Evolutionary conservation across 2,888 invertebrate species (phyloP).

Genomic region (Callosobruchus maculatus): DNA sequence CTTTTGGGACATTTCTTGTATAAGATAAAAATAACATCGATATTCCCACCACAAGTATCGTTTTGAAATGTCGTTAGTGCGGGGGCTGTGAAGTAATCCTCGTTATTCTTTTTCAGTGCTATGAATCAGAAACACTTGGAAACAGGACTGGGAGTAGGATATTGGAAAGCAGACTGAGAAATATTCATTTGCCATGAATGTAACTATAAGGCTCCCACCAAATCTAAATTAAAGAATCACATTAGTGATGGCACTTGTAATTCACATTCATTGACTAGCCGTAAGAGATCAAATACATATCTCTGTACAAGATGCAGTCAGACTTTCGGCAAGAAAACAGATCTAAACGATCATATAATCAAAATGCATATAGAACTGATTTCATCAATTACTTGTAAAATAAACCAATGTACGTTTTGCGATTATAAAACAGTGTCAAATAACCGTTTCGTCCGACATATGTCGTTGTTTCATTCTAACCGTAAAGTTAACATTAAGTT

Average conservation of each 20-base stretch:
- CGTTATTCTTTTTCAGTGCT: neutral
- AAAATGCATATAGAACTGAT: neutral
- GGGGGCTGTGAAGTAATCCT: neutral
- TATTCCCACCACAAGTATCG: no score
- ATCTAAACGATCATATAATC: neutral
- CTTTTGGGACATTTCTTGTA: no score
- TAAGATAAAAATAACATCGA: no score
- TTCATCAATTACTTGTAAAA: neutral
- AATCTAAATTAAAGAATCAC: neutral
- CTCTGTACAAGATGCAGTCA: neutral
- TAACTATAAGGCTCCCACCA: neutral
- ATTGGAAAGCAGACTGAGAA: neutral
- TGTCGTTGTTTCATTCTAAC: no score
- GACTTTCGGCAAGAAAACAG: neutral
- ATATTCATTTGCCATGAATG: neutral
- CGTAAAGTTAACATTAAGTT: no score
- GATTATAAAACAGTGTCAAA: no score
- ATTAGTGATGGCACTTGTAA: neutral
- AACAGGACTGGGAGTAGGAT: neutral
- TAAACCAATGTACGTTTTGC: neutral
- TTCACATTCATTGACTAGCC: neutral
- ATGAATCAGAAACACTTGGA: neutral
- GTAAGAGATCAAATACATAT: neutral
- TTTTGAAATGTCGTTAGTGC: no score
- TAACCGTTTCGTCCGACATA: no score